phyloP scores from a whole-genome alignment of 1,140 invertebrate genomes.

The Potamilus streckersoni region DNA sequence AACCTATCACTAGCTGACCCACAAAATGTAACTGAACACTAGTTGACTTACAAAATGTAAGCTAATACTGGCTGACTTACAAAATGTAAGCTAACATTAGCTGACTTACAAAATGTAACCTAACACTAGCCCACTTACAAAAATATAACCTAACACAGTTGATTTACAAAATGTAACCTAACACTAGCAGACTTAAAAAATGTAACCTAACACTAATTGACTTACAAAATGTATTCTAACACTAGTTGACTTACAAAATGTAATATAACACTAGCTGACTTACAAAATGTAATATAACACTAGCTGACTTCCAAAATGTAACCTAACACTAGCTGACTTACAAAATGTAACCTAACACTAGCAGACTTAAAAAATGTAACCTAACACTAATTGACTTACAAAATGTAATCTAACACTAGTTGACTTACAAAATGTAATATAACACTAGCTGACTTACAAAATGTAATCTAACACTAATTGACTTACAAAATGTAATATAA shows the following conservation, averaged over 20 bases:
- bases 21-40: slow-evolving; percentile 78
- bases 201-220: too few species aligned
- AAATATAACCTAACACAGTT: too few species aligned
- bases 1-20: slow-evolving; percentile 43
- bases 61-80: too few species aligned
- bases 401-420: too few species aligned
- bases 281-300: neutral
- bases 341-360: neutral
- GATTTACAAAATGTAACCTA: slow-evolving; percentile 88
- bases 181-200: slow-evolving; percentile 78
- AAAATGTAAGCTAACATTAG: too few species aligned
- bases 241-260: neutral
- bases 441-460: neutral
- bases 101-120: too few species aligned
- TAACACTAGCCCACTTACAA: too few species aligned
- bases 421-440: too few species aligned
- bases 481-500: neutral
- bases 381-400: too few species aligned
- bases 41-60: too few species aligned
- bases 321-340: neutral
- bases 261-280: neutral
- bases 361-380: slow-evolving; percentile 79
- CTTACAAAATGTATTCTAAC: neutral
- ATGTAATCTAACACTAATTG: neutral
- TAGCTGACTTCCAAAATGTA: slow-evolving; percentile 77